Evolutionary conservation across 2,113 vertebrate species (phyloP).

Genomic region (Toxostoma redivivum): DNA sequence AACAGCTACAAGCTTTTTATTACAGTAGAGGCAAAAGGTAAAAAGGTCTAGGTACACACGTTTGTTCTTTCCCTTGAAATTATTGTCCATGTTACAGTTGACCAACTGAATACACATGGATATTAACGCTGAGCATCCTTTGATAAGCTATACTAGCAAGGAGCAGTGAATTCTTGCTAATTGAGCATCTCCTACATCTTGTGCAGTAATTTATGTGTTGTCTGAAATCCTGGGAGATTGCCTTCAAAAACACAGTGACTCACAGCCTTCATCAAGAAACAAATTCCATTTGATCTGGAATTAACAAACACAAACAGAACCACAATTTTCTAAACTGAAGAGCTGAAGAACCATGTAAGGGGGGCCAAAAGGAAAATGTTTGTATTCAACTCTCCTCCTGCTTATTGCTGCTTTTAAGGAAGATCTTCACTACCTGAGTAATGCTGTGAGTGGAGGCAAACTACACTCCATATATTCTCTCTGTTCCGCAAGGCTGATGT

Average conservation of each 20-base stretch:
- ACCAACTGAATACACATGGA: not conserved
- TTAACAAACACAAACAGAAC: not conserved
- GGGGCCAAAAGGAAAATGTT: not conserved
- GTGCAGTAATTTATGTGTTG: not conserved
- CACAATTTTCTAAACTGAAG: not conserved
- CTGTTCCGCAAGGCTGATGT: not conserved
- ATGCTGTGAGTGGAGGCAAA: accelerated
- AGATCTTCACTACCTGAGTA: not conserved
- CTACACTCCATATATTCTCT: accelerated
- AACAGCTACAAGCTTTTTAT: not conserved
- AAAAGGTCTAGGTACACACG: not conserved
- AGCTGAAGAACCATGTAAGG: not conserved
- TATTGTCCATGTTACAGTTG: not conserved
- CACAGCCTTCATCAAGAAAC: not conserved
- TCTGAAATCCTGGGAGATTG: not conserved
- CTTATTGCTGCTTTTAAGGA: not conserved
- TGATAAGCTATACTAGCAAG: not conserved
- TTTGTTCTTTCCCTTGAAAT: not conserved
- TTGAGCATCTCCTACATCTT: not conserved
- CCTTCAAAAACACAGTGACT: not conserved
- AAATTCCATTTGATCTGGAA: not conserved
- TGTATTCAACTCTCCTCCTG: not conserved
- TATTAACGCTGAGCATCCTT: not conserved
- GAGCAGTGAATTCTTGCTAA: not conserved
- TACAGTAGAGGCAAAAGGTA: not conserved